phyloP scores from a whole-genome alignment of 2,113 vertebrate genomes.

The Caloenas nicobarica region DNA sequence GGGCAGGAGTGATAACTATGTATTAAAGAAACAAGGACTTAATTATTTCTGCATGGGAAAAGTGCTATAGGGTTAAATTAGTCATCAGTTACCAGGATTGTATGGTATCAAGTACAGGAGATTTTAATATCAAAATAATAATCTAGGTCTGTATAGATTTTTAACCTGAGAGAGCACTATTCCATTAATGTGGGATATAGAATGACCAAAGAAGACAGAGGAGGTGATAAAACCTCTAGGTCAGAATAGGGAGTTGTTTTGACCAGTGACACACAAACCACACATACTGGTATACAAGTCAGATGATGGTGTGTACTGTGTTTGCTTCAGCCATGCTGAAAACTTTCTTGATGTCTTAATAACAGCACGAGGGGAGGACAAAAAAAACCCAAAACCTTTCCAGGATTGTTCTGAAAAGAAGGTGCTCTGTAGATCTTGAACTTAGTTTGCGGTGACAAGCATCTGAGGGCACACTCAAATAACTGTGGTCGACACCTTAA shows the following conservation, averaged over 20 bases:
- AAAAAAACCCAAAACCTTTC: background rate
- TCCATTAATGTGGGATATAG: background rate
- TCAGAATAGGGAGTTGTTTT: background rate
- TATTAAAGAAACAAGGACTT: background rate
- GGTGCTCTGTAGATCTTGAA: background rate
- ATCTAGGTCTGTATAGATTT: background rate
- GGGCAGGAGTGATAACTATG: background rate
- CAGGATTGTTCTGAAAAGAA: background rate
- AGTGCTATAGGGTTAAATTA: background rate
- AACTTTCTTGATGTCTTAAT: background rate
- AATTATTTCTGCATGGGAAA: background rate
- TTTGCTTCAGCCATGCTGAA: background rate
- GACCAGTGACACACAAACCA: background rate
- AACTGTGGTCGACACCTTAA: background rate
- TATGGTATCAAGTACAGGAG: background rate
- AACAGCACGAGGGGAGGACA: background rate
- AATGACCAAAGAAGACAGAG: background rate
- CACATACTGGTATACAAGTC: background rate
- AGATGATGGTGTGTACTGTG: background rate
- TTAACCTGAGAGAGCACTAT: background rate
- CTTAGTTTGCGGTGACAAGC: background rate
- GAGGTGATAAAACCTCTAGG: background rate
- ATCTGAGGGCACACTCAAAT: background rate
- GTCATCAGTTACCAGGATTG: background rate
- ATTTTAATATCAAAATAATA: background rate